Evolutionary conservation across 2,888 invertebrate genomes (phyloP).

Genomic region (Stegana nigrithorax): DNA sequence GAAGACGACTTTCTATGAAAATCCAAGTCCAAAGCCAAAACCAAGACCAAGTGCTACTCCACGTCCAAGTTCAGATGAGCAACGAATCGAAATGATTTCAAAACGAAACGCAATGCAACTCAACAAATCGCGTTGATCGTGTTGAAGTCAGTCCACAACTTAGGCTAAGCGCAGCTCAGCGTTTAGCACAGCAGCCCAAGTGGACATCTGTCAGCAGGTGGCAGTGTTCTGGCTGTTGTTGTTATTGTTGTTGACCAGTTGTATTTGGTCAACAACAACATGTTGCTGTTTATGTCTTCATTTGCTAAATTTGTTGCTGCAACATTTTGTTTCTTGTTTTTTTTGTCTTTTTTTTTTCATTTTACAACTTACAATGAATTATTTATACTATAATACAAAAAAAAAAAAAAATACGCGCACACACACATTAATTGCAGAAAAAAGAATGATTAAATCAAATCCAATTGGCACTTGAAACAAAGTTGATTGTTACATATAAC

Average conservation of each 20-base stretch:
- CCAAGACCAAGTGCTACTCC: background rate
- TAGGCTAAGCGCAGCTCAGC: too few species aligned
- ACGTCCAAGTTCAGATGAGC: too few species aligned
- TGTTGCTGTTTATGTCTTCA: conserved; percentile 53
- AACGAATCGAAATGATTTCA: background rate
- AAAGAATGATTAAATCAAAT: conserved; percentile 24
- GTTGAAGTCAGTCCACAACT: too few species aligned
- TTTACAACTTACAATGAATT: conserved; percentile 46
- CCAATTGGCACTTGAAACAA: conserved; percentile 51
- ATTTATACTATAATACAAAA: conserved; percentile 40
- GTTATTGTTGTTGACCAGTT: background rate
- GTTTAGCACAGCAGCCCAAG: too few species aligned
- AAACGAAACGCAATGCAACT: too few species aligned
- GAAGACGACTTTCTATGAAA: conserved; percentile 58
- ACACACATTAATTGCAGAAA: too few species aligned
- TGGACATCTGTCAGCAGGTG: conserved; percentile 11
- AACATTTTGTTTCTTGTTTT: conserved; percentile 8
- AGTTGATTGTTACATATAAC: conserved; percentile 63
- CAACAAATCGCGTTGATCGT: too few species aligned
- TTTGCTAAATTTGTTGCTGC: conserved; percentile 47
- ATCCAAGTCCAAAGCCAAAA: conserved; percentile 16
- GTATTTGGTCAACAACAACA: conserved; percentile 17
- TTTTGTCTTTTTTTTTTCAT: conserved; percentile 1
- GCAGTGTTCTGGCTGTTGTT: background rate
- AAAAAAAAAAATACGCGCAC: background rate